Conservation (phyloP, 1,140 invertebrate species). For the Penaeus vannamei region DNA sequence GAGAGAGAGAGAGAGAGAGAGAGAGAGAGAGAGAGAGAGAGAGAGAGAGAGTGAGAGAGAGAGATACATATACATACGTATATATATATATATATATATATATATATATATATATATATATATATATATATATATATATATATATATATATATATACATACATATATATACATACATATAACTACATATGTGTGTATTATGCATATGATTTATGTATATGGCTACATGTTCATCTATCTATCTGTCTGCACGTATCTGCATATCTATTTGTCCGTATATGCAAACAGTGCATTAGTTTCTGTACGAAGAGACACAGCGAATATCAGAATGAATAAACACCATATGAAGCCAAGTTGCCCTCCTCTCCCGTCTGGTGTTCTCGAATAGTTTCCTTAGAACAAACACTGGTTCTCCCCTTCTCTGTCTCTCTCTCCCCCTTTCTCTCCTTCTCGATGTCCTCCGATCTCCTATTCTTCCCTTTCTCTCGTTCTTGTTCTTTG, state of each 20-base stretch:
- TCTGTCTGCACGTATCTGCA: neutral
- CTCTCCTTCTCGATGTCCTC: neutral
- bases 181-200: neutral
- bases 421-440: neutral
- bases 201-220: neutral
- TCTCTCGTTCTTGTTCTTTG: neutral
- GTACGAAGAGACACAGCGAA: too few species aligned
- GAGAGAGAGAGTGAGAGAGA: too few species aligned
- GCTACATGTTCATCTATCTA: neutral
- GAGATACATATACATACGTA: neutral
- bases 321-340: too few species aligned
- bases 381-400: too few species aligned
- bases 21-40: too few species aligned
- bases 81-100: slow-evolving; percentile 20
- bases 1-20: too few species aligned
- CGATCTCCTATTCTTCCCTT: neutral
- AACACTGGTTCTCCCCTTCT: neutral
- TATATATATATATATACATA: slow-evolving; percentile 12
- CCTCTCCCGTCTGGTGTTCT: neutral
- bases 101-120: neutral
- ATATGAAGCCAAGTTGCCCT: neutral
- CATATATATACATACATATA: slow-evolving; percentile 14
- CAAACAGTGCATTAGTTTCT: too few species aligned
- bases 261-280: too few species aligned
- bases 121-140: slow-evolving; percentile 8